Evolutionary conservation across 2,888 invertebrate species (phyloP).

Genomic region (Epinotia bilunana): DNA sequence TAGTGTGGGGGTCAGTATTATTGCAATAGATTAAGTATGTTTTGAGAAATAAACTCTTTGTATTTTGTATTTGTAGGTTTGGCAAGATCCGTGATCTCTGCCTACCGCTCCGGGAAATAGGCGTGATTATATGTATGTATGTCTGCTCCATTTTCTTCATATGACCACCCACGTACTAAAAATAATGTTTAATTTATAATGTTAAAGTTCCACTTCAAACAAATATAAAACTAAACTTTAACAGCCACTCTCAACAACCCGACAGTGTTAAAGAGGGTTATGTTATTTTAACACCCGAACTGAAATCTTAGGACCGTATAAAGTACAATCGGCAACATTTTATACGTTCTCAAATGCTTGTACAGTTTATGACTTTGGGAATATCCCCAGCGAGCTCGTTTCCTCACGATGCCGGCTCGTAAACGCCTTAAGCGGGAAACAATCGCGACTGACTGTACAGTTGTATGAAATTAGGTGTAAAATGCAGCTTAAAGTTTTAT

Average conservation of each 20-base stretch:
- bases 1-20: no score
- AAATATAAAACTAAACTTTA: neutral
- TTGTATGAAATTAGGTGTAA: conserved; percentile 20
- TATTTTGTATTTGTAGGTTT: no score
- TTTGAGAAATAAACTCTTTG: no score
- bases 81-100: no score
- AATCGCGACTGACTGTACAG: conserved; percentile 30
- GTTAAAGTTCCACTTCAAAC: no score
- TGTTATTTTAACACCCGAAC: conserved; percentile 11
- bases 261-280: conserved; percentile 6
- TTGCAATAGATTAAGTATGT: no score
- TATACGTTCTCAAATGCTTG: conserved; percentile 28
- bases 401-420: conserved; percentile 25
- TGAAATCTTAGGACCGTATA: conserved; percentile 34
- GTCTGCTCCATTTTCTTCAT: no score
- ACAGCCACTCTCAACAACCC: neutral
- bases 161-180: no score
- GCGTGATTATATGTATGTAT: no score
- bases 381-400: conserved; percentile 32
- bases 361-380: conserved; percentile 29
- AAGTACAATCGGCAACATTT: conserved; percentile 38
- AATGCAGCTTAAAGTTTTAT: conserved; percentile 14
- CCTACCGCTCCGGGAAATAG: no score
- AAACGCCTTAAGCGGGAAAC: conserved; percentile 38
- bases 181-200: no score